phyloP scores from a whole-genome alignment of 2,113 vertebrate species.

The Aythya baeri region DNA sequence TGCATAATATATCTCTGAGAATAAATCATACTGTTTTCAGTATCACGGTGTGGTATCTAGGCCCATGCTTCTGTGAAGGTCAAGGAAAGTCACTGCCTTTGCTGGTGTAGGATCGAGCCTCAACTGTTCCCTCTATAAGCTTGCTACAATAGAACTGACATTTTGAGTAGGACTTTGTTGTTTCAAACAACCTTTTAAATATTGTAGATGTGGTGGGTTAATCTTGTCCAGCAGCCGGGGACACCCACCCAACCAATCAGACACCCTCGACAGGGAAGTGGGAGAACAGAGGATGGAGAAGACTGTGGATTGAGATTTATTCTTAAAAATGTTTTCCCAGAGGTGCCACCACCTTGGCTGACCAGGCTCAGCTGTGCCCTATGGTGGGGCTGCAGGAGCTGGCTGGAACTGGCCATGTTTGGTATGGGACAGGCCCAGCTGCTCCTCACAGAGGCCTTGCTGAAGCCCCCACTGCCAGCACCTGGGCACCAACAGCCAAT shows the following conservation, averaged over 20 bases:
- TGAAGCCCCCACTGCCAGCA: too few species aligned
- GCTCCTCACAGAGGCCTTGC: background rate
- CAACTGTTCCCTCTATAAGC: background rate
- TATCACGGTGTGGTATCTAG: background rate
- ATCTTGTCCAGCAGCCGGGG: background rate
- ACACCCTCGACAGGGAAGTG: background rate
- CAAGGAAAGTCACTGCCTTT: background rate
- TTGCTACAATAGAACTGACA: background rate
- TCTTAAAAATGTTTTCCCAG: background rate
- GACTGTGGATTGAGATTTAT: background rate
- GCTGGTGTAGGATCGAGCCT: background rate
- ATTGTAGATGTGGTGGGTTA: background rate
- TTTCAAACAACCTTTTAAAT: background rate
- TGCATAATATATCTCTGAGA: background rate
- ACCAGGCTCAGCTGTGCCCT: background rate
- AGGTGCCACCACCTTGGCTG: background rate
- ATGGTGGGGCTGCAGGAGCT: background rate
- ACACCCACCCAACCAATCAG: background rate
- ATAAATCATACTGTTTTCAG: background rate
- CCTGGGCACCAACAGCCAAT: rapidly evolving
- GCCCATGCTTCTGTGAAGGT: background rate
- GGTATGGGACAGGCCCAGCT: rapidly evolving
- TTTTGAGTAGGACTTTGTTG: background rate
- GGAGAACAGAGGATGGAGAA: background rate
- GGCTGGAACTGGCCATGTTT: background rate